These are phyloP conservation scores for Dyspetes luteomarginatus DNA, from an alignment of 2,888 invertebrate genomes.

Conservation along the genomic window DNA sequence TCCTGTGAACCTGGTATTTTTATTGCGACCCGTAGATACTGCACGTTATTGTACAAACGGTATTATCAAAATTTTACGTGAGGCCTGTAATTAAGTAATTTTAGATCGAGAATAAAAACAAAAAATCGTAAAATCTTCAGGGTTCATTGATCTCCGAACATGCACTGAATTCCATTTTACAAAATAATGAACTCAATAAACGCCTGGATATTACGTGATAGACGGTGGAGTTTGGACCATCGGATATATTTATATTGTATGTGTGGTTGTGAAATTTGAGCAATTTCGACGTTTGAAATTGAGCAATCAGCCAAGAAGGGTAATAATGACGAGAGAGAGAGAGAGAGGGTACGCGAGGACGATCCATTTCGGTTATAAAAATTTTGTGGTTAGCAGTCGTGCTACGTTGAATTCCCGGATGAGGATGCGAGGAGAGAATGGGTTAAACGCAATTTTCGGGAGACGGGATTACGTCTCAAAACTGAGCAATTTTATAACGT, in stretches of 20 bases:
- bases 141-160: constrained; percentile 24
- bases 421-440: constrained; percentile 29
- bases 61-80: constrained; percentile 7
- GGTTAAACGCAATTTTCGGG: constrained; percentile 42
- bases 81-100: constrained; percentile 30
- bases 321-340: constrained; percentile 48
- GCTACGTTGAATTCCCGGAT: constrained; percentile 49
- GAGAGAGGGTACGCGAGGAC: constrained; percentile 22
- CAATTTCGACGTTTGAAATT: constrained; percentile 62
- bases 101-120: neutral
- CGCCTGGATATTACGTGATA: constrained; percentile 43
- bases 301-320: constrained; percentile 56
- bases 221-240: neutral
- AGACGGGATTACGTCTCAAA: constrained; percentile 48
- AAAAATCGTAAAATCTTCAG: constrained; percentile 18
- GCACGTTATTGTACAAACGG: neutral
- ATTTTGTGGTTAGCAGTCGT: constrained; percentile 53
- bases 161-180: constrained; percentile 26
- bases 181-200: constrained; percentile 25
- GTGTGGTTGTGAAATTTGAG: constrained; percentile 45
- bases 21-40: neutral
- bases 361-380: constrained; percentile 52
- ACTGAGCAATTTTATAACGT: constrained; percentile 61
- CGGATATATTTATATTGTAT: constrained; percentile 1
- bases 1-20: constrained; percentile 1